Conservation (phyloP, 2,113 vertebrate species). For the Carassius auratus region DNA sequence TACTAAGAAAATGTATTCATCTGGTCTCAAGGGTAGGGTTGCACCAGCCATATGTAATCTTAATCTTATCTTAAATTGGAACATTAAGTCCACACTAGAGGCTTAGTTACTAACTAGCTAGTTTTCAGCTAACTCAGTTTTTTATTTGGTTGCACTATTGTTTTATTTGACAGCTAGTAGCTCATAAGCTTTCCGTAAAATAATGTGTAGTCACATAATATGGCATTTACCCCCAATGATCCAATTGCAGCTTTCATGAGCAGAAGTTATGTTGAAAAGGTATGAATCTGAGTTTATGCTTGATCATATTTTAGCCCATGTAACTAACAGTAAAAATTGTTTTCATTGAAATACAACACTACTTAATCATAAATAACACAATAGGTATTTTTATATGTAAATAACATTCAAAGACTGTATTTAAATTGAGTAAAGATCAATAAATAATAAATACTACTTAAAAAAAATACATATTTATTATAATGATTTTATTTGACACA, state of each 20-base stretch:
- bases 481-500: neutral
- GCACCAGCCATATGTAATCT: too few species aligned
- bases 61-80: too few species aligned
- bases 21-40: too few species aligned
- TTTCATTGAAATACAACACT: neutral
- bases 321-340: too few species aligned
- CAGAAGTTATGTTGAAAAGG: too few species aligned
- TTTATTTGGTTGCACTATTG: too few species aligned
- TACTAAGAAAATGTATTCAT: too few species aligned
- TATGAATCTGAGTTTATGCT: neutral
- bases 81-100: too few species aligned
- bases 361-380: neutral
- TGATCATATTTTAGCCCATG: neutral
- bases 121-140: too few species aligned
- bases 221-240: neutral
- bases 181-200: neutral
- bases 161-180: neutral
- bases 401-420: neutral
- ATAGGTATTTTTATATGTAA: neutral
- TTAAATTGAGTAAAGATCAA: neutral
- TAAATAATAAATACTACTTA: neutral
- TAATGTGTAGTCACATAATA: neutral
- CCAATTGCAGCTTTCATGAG: too few species aligned
- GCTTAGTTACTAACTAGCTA: too few species aligned
- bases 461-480: neutral